A percentile compares a stretch with the other conserved stretches of the same genome.
Conservation (phyloP, 2,888 invertebrate genomes). For the Himalopsyche kuldschensis region DNA sequence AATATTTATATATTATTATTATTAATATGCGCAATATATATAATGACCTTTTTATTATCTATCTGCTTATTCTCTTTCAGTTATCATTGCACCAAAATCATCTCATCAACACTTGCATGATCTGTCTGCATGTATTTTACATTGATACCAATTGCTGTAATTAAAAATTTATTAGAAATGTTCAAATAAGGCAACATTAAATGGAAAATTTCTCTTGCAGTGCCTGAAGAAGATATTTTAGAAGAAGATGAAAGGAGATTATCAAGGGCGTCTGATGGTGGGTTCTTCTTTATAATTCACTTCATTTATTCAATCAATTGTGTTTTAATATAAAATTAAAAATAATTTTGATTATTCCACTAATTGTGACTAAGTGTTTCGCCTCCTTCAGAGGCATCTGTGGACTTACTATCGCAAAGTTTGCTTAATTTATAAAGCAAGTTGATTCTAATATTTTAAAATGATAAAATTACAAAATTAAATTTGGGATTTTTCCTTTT, state of each 20-base stretch:
- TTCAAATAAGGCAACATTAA: not conserved
- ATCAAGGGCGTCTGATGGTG: conserved; percentile 46
- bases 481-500: too few species aligned
- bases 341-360: too few species aligned
- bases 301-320: too few species aligned
- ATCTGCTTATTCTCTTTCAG: conserved; percentile 8
- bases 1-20: not conserved
- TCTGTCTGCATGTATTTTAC: conserved; percentile 9
- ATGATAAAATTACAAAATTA: too few species aligned
- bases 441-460: too few species aligned
- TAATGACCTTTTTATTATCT: not conserved
- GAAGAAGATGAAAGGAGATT: conserved; percentile 58
- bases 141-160: not conserved
- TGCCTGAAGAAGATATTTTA: conserved; percentile 58
- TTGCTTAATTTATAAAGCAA: too few species aligned
- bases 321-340: too few species aligned
- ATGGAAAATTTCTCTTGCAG: conserved; percentile 46
- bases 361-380: too few species aligned
- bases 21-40: not conserved
- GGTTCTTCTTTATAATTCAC: not conserved
- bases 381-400: too few species aligned
- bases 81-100: conserved; percentile 8
- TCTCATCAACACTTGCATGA: conserved; percentile 25
- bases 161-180: not conserved
- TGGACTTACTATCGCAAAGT: too few species aligned